A percentile compares a stretch with the other conserved stretches of the same genome.
phyloP scores from a whole-genome alignment of 2,113 vertebrate genomes.

The Baryphthengus martii region DNA sequence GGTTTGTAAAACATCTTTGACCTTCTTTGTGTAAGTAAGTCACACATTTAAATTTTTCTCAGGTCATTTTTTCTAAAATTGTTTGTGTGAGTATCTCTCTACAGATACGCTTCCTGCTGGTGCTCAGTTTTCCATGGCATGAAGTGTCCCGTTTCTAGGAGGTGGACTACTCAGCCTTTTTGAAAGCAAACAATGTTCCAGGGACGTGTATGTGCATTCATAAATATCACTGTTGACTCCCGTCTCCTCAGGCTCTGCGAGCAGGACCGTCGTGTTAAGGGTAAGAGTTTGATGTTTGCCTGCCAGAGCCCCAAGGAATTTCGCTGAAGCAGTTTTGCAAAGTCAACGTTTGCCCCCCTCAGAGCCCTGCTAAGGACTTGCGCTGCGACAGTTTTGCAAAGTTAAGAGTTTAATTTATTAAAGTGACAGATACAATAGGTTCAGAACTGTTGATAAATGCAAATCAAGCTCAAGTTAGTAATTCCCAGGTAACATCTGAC shows the following conservation, averaged over 20 bases:
- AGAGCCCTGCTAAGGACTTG: neutral
- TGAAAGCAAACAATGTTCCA: neutral
- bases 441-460: neutral
- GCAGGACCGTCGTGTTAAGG: neutral
- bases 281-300: neutral
- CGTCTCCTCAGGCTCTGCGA: neutral
- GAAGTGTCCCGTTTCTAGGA: neutral
- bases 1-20: neutral
- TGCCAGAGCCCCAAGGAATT: neutral
- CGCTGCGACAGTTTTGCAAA: neutral
- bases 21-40: fast-evolving
- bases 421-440: neutral
- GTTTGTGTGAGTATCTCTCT: neutral
- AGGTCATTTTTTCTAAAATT: neutral
- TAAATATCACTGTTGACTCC: neutral
- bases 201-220: neutral
- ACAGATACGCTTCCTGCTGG: neutral
- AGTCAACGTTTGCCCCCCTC: neutral
- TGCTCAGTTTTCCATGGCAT: neutral
- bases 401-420: neutral
- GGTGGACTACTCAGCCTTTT: neutral
- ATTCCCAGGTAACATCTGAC: neutral
- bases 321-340: neutral
- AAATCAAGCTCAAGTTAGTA: neutral
- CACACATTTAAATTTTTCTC: neutral